Percentiles rank a stretch among this genome's conserved stretches.
These are phyloP conservation scores for Scyliorhinus canicula DNA, from an alignment of 2,797 vertebrate species.

Conservation along the genomic window DNA sequence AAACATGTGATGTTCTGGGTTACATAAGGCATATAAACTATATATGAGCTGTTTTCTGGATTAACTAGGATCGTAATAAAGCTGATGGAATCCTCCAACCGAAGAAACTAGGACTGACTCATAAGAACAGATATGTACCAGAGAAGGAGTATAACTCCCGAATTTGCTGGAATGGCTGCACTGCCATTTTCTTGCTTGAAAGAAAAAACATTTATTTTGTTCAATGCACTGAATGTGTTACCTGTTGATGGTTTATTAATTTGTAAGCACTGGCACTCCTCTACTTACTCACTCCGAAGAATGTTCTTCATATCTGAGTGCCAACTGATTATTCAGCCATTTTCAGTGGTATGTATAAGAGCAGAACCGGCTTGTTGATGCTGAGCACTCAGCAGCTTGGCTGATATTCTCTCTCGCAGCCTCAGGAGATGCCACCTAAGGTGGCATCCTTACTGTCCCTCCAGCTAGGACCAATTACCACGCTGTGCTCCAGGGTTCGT, in stretches of 20 bases:
- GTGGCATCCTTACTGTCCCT: background rate
- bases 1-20: background rate
- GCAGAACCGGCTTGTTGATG: background rate
- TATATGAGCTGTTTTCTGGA: background rate
- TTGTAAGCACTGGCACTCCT: background rate
- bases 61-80: background rate
- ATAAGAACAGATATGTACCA: background rate
- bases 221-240: background rate
- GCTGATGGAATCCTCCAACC: background rate
- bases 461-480: background rate
- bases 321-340: background rate
- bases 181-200: background rate
- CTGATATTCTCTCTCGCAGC: background rate
- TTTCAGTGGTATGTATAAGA: background rate
- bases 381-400: background rate
- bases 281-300: background rate
- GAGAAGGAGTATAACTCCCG: background rate
- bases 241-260: background rate
- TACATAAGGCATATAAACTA: background rate
- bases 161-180: background rate
- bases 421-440: background rate
- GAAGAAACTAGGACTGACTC: background rate
- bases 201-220: background rate
- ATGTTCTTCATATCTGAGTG: background rate
- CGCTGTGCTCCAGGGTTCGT: background rate